These are phyloP conservation scores for Ptilorrhoa leucosticta DNA, from an alignment of 2,113 vertebrate genomes.

Conservation along the genomic window DNA sequence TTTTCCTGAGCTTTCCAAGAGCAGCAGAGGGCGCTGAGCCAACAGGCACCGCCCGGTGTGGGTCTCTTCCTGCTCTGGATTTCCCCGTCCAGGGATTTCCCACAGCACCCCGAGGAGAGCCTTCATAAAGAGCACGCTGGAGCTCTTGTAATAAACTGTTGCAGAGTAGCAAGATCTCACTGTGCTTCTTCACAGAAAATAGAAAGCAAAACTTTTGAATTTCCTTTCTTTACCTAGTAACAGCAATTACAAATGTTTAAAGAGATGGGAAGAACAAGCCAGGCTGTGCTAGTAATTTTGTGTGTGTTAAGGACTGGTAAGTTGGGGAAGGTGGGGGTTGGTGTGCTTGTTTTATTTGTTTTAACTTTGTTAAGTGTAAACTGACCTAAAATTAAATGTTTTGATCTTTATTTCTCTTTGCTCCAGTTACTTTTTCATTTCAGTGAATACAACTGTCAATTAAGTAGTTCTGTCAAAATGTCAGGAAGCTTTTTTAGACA, in stretches of 20 bases:
- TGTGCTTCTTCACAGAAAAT: neutral
- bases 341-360: neutral
- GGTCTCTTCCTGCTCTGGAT: neutral
- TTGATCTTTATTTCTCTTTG: neutral
- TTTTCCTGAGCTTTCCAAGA: neutral
- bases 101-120: neutral
- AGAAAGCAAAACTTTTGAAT: neutral
- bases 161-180: neutral
- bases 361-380: neutral
- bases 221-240: neutral
- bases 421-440: neutral
- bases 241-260: neutral
- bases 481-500: neutral
- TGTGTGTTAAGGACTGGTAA: slow-evolving; percentile 14
- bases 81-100: slow-evolving; percentile 37
- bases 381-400: neutral
- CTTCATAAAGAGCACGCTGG: neutral
- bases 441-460: neutral
- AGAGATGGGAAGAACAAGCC: slow-evolving; percentile 1
- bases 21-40: slow-evolving; percentile 45
- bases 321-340: neutral
- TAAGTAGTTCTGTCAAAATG: neutral
- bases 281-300: neutral
- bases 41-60: rapidly evolving
- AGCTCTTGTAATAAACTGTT: neutral